Percentiles rank a stretch among this genome's conserved stretches.
These are phyloP conservation scores for Ophion ventricosus DNA, from an alignment of 2,888 invertebrate genomes.

Conservation along the genomic window DNA sequence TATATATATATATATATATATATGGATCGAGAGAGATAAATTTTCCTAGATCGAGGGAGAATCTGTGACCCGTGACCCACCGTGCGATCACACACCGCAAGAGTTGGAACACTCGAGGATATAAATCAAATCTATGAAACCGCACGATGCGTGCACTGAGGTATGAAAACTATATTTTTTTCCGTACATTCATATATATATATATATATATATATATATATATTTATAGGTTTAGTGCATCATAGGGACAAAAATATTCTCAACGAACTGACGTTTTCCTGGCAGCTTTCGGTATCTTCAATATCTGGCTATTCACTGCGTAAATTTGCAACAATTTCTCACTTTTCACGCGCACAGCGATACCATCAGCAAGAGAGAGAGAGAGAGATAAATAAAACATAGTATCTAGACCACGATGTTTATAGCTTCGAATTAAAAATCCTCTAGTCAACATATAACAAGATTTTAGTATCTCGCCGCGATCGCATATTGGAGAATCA, in stretches of 20 bases:
- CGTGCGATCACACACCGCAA: conserved; percentile 46
- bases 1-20: conserved; percentile 11
- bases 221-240: conserved; percentile 26
- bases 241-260: conserved; percentile 43
- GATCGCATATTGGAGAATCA: too few species aligned
- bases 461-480: too few species aligned
- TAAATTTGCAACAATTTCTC: background rate
- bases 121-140: conserved; percentile 64
- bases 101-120: conserved; percentile 51
- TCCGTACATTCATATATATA: too few species aligned
- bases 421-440: too few species aligned
- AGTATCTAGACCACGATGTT: background rate
- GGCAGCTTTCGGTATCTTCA: conserved; percentile 29
- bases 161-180: conserved; percentile 52
- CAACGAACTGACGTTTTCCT: conserved; percentile 51
- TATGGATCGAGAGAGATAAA: conserved; percentile 11
- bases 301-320: conserved; percentile 40
- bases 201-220: conserved; percentile 3
- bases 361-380: background rate
- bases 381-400: background rate
- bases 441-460: too few species aligned
- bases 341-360: background rate
- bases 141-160: conserved; percentile 61
- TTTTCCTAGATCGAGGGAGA: conserved; percentile 50
- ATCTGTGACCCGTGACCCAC: conserved; percentile 58